Base-by-base conservation (phyloP, 2,113 vertebrate genomes). In the Mesembrinibis cayennensis region DNA sequence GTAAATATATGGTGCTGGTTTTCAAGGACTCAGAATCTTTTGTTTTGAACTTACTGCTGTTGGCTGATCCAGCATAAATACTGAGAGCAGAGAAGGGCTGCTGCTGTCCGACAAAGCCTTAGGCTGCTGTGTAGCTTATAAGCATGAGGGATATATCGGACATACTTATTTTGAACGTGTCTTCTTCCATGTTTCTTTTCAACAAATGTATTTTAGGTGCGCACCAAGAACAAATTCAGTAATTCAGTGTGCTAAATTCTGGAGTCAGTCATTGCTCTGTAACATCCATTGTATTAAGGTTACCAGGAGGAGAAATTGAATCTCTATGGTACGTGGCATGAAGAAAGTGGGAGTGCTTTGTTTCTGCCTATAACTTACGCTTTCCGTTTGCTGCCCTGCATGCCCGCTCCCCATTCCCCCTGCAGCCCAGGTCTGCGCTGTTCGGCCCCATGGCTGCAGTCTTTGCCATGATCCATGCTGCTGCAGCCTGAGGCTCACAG, bases 381-480 rank as follows among this genome's bases (percentile, higher is more conserved):
- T 55, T 55, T 27, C 32, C 20, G 1, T 27, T 30, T 30, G 58
- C 52, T 49, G 79, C 62, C 83, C n/a, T n/a, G n/a, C 3, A 1
- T 11, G 59, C 36, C 59, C 1, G 0, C 14, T 79, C 2, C 55
- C 56, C 2, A 0, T 17, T 3, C 5, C 7, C 44, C 38, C 3
- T 9, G 5, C 17, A 55, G 11, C 27, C 61, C 38, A 5, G 71
- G 62, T 16, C 45, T 30, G 77, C 34, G 42, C 34, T n/a, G 2
- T 17, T 52, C 2, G 5, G 34, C 13, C 56, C 55, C 36, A 2
- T 0, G 40, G 40, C 52, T 23, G 36, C 36, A 7, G 0, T 21
- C 34, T 22, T 29, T 30, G 38, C 49, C 0, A 1, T 12, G 42
- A 10, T 38, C 59, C 7, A 0, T 4, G 23, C 44, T 34, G 59